A percentile compares a stretch with the other conserved stretches of the same genome.
Conservation (phyloP, 2,888 invertebrate genomes). For the Cabera pusaria region DNA sequence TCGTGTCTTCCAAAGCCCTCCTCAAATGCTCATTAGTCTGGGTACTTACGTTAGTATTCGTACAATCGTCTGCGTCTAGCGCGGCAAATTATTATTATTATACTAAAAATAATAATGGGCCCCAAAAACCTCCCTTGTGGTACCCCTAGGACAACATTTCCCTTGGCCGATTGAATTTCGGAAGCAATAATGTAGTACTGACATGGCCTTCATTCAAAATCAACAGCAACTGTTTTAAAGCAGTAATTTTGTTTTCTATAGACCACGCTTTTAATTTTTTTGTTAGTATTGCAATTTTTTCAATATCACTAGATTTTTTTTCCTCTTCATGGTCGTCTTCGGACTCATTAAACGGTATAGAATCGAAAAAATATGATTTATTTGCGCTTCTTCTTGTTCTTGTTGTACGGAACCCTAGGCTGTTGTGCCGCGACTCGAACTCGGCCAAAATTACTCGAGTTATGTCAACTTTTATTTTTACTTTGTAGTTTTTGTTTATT, state of each 20-base stretch:
- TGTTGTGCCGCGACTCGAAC: constrained; percentile 1
- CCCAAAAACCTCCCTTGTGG: too few species aligned
- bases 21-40: too few species aligned
- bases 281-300: constrained; percentile 6
- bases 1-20: too few species aligned
- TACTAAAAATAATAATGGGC: too few species aligned
- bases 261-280: constrained; percentile 10
- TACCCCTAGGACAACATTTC: too few species aligned
- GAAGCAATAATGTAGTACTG: constrained; percentile 6
- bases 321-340: not conserved
- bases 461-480: not conserved
- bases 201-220: constrained; percentile 6
- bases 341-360: too few species aligned
- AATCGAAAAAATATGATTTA: constrained; percentile 1
- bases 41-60: too few species aligned
- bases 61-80: too few species aligned
- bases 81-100: too few species aligned
- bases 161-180: too few species aligned
- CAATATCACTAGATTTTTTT: constrained; percentile 6
- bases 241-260: constrained; percentile 10
- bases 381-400: not conserved
- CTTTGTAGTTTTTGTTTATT: not conserved
- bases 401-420: not conserved
- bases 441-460: constrained; percentile 3
- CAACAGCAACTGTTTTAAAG: not conserved